A percentile compares a stretch with the other conserved stretches of the same genome.
phyloP scores from a whole-genome alignment of 2,797 vertebrate species.

The Bryconaethiops microstoma region DNA sequence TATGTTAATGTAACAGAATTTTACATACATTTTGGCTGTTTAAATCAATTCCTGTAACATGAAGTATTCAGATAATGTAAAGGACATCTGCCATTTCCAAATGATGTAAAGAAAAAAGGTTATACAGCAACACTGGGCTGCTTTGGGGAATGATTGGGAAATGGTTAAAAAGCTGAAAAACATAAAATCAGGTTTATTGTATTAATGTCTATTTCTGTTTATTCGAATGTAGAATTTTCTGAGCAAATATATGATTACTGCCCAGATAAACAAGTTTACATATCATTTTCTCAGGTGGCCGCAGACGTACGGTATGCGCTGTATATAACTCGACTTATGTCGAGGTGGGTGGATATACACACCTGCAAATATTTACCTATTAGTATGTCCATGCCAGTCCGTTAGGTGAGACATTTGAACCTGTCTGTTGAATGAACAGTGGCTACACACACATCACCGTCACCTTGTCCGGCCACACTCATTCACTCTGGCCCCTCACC shows the following conservation, averaged over 20 bases:
- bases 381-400: slow-evolving; percentile 27
- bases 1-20: too few relatives aligned
- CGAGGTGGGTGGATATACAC: neutral
- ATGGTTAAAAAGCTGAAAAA: neutral
- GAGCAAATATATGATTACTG: neutral
- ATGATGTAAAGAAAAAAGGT: too few relatives aligned
- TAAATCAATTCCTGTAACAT: too few relatives aligned
- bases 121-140: too few relatives aligned
- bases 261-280: neutral
- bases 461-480: slow-evolving; percentile 62
- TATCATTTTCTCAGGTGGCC: neutral
- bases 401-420: slow-evolving; percentile 44
- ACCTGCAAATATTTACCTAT: slow-evolving; percentile 19
- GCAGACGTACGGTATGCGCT: slow-evolving; percentile 10
- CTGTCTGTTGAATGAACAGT: slow-evolving; percentile 31
- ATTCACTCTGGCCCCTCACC: slow-evolving; percentile 21
- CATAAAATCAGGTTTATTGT: neutral
- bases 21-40: too few relatives aligned
- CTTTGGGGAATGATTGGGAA: too few relatives aligned
- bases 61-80: too few relatives aligned
- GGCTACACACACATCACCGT: slow-evolving; percentile 63
- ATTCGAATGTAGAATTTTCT: neutral
- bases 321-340: neutral
- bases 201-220: neutral
- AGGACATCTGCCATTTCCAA: too few relatives aligned